Base-by-base conservation (phyloP, 2,113 vertebrate genomes). In the Eulacestoma nigropectus region DNA sequence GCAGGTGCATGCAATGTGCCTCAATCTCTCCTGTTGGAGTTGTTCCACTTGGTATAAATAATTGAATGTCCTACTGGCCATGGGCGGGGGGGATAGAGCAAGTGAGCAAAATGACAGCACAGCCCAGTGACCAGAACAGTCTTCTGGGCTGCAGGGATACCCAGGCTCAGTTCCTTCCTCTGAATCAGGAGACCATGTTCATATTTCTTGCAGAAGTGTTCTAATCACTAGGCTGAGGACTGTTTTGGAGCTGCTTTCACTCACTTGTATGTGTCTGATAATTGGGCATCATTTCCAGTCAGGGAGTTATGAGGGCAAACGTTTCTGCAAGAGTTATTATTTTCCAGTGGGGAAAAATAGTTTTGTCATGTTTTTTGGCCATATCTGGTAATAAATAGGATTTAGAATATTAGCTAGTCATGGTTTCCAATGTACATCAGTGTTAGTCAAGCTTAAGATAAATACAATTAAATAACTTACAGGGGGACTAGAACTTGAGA, bases 381-480 rank as follows among this genome's bases (percentile, higher is more conserved):
- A 57, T 44, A 39, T 42, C 12, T 29, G 46, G 41, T 85, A 73
- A 29, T 22, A 69, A 42, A 41, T 22, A 65, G 23, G 50, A 57
- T 87, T 84, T 93, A 39, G 42, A 78, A 50, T 42, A 50, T 46
- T 81, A 35, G 29, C 62, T 92, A 76, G 37, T 76, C 30, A 11
- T 62, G 49, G 41, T 46, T 92, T 88, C 49, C 70, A 74, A 19
- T 46, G 50, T 57, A 59, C 42, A 35, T 81, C 56, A 55, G 23
- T 62, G 87, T 95, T 97, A 95, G 91, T 97, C 87, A 96, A 96
- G 60, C 76, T 95, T 41, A 37, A 94, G 91, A 83, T 77, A 91
- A 96, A 93, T 76, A 85, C 70, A 91, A 65, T 93, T 77, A 95
- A 97, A 77, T 96, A 86, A 95, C 90, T 97, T 96, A 80, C 44